Evolutionary conservation across 2,797 vertebrate genomes (phyloP).

Genomic region (Coilia nasus): DNA sequence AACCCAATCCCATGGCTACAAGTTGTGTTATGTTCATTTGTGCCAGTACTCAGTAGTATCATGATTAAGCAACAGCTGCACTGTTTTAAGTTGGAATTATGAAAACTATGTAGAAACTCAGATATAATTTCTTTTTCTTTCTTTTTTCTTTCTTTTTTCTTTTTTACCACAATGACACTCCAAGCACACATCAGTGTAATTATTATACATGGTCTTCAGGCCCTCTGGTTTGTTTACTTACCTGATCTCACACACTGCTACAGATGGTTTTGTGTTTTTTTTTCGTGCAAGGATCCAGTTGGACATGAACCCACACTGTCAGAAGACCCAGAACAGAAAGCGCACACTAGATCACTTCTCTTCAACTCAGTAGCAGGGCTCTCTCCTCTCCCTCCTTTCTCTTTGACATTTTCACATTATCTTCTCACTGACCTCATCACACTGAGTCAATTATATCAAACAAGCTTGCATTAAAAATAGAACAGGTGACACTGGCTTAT

Average conservation of each 20-base stretch:
- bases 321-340: not conserved
- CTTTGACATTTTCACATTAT: conserved; percentile 37
- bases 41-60: too few relatives aligned
- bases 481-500: conserved; percentile 37
- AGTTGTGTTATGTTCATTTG: too few relatives aligned
- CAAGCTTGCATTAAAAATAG: conserved; percentile 53
- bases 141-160: too few relatives aligned
- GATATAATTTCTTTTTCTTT: too few relatives aligned
- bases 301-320: not conserved
- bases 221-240: not conserved
- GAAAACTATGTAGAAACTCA: too few relatives aligned
- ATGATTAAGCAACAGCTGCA: too few relatives aligned
- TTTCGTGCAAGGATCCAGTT: not conserved
- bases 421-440: conserved; percentile 50
- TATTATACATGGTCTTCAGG: not conserved
- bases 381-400: conserved; percentile 14
- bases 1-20: too few relatives aligned
- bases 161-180: not conserved
- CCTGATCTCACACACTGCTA: not conserved
- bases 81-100: too few relatives aligned
- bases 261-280: not conserved
- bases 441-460: conserved; percentile 58
- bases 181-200: not conserved
- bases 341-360: not conserved
- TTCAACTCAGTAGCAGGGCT: not conserved